Conservation (phyloP, 37 sponge, comb jelly and placozoan genomes). For the Hexactinellida sp. region DNA sequence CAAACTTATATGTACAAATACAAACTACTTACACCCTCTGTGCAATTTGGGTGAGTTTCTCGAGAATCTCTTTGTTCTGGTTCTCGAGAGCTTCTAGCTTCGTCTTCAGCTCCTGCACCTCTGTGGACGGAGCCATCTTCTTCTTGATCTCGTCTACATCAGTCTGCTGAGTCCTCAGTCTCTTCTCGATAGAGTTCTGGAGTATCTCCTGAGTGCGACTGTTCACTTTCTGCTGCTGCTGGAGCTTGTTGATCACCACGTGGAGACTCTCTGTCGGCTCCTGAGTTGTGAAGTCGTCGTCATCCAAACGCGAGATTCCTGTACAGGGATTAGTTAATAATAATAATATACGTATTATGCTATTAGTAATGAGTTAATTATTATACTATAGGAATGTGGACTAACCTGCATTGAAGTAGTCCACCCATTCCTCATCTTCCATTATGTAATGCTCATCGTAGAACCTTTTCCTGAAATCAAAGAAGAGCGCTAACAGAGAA, state of each 20-base stretch:
- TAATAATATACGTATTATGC: neutral
- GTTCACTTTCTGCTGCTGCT: neutral
- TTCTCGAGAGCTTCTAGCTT: neutral
- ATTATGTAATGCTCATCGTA: neutral
- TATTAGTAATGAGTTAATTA: neutral
- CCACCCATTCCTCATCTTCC: conserved; percentile 13
- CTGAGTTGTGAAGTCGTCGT: neutral
- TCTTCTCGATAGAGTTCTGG: neutral
- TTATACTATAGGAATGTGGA: neutral
- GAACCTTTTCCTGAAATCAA: neutral
- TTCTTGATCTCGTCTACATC: neutral
- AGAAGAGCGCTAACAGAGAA: neutral
- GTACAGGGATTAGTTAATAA: neutral
- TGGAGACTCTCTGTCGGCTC: neutral
- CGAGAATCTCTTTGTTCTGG: conserved; percentile 4
- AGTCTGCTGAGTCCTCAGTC: neutral
- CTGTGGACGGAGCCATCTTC: neutral
- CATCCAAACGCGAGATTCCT: conserved; percentile 6
- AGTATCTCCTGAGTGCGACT: neutral
- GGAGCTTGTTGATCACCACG: neutral
- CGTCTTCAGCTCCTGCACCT: neutral
- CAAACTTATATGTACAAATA: neutral
- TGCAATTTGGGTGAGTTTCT: neutral
- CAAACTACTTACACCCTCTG: neutral
- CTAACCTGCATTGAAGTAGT: conserved; percentile 7